Evolutionary conservation across 2,888 invertebrate species (phyloP).

Genomic region (Rapana venosa): DNA sequence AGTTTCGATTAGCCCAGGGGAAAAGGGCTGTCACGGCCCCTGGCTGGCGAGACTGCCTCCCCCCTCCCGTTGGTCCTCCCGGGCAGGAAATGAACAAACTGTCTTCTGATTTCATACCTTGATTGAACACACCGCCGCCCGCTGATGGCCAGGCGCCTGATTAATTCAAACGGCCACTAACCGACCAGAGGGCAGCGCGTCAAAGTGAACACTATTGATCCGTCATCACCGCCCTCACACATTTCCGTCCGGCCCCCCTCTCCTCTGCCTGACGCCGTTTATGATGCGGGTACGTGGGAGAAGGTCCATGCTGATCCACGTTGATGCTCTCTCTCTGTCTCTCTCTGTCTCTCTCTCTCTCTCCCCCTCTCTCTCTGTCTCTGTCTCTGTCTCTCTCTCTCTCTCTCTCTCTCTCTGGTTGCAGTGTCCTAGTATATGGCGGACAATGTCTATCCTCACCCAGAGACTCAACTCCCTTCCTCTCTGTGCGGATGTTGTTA

Average conservation of each 20-base stretch:
- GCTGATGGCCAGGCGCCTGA: slow-evolving; percentile 9
- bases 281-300: no score
- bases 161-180: slow-evolving; percentile 38
- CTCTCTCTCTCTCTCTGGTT: not conserved
- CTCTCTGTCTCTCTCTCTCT: not conserved
- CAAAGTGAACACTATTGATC: slow-evolving; percentile 29
- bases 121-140: slow-evolving; percentile 38
- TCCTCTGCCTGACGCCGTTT: not conserved
- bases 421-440: not conserved
- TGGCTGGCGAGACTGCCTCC: not conserved
- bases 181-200: slow-evolving; percentile 1
- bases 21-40: not conserved
- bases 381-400: not conserved
- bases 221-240: not conserved
- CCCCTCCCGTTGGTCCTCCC: not conserved
- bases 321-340: not conserved
- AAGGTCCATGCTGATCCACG: no score
- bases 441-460: no score
- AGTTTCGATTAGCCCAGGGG: slow-evolving; percentile 41
- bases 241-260: slow-evolving; percentile 1
- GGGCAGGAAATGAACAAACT: slow-evolving; percentile 42
- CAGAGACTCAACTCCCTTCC: no score
- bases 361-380: not conserved
- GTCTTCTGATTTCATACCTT: slow-evolving; percentile 43
- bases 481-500: no score